Conservation (phyloP, 1,140 invertebrate species). For the Coptotermes formosanus region DNA sequence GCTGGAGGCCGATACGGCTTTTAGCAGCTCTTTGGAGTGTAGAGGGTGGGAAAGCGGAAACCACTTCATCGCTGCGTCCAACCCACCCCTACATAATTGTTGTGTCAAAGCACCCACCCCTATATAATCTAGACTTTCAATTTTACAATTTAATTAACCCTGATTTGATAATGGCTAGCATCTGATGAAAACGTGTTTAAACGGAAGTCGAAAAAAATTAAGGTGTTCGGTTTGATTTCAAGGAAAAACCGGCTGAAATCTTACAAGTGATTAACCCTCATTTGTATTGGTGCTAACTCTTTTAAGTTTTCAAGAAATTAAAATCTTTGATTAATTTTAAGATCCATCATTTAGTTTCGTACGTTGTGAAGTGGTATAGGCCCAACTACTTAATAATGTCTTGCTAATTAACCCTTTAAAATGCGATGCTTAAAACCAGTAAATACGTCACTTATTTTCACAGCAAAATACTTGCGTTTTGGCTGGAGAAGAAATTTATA, state of each 20-base stretch:
- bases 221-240: background rate
- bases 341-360: no score
- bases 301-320: background rate
- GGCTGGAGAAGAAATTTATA: no score
- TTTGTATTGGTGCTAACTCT: background rate
- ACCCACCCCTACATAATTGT: background rate
- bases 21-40: background rate
- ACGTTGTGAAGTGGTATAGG: no score
- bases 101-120: background rate
- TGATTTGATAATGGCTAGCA: background rate
- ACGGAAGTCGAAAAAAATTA: conserved; percentile 10
- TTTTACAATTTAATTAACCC: conserved; percentile 13
- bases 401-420: no score
- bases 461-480: no score
- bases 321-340: background rate
- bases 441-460: no score
- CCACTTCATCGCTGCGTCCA: background rate
- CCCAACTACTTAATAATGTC: no score
- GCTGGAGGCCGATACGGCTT: background rate
- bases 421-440: no score
- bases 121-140: background rate
- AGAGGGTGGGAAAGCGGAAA: background rate
- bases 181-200: background rate
- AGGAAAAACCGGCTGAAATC: background rate
- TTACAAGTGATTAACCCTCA: background rate